phyloP scores from a whole-genome alignment of 2,113 vertebrate species.

The Prunella fulvescens region DNA sequence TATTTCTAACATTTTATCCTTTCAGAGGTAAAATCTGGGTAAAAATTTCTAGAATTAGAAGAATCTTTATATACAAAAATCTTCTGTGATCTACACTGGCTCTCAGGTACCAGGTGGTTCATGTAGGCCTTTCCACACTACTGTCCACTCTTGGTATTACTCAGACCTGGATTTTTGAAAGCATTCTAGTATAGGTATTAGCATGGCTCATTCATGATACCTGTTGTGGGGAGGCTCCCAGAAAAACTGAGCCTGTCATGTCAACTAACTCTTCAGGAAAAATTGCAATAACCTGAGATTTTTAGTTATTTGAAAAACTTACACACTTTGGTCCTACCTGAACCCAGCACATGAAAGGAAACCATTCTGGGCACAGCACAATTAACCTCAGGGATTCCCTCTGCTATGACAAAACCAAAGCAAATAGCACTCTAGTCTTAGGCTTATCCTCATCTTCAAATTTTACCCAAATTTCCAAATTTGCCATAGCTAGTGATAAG shows the following conservation, averaged over 20 bases:
- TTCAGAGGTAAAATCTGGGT: background rate
- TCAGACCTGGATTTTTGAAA: background rate
- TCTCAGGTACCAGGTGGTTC: background rate
- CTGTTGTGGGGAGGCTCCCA: background rate
- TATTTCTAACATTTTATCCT: background rate
- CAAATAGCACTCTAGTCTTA: background rate
- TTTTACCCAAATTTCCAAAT: background rate
- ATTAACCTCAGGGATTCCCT: background rate
- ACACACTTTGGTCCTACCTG: background rate
- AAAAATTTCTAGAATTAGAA: background rate
- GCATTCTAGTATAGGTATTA: background rate
- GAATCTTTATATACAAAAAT: background rate
- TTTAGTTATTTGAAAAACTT: background rate
- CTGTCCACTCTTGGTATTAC: background rate
- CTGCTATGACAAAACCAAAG: background rate
- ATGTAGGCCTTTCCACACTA: background rate
- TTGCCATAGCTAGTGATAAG: background rate
- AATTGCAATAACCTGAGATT: background rate
- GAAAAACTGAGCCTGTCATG: background rate
- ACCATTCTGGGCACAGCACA: background rate
- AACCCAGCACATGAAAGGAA: background rate
- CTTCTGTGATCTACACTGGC: background rate
- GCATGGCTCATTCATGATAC: rapidly evolving
- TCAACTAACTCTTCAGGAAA: background rate
- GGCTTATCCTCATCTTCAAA: background rate